Evolutionary conservation across 1,140 invertebrate species (phyloP).

Genomic region (Diorhabda carinulata): DNA sequence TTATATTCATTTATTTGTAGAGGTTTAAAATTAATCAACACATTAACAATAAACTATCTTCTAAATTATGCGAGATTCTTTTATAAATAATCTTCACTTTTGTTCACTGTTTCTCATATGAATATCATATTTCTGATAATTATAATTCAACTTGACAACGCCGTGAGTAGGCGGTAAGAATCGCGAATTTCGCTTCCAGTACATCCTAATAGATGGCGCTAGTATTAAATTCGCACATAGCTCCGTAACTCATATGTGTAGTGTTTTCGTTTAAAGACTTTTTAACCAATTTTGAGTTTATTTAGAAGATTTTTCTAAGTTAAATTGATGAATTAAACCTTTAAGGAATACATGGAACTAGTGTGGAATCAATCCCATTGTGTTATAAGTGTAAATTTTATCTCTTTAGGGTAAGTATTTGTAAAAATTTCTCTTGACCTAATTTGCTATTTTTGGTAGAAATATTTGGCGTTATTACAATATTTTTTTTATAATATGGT

Average conservation of each 20-base stretch:
- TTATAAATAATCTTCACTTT: too few relatives aligned
- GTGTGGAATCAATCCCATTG: not conserved
- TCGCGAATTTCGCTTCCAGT: constrained; percentile 8
- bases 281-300: constrained; percentile 7
- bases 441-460: constrained; percentile 19
- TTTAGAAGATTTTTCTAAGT: not conserved
- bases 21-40: too few relatives aligned
- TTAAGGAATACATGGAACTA: not conserved
- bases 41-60: too few relatives aligned
- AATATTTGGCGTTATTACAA: constrained; percentile 11
- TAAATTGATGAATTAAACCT: not conserved
- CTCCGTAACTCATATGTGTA: constrained; percentile 2
- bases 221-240: constrained; percentile 17
- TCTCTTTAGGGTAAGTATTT: constrained; percentile 11
- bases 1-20: too few relatives aligned
- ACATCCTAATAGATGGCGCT: constrained; percentile 7
- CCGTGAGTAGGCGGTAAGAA: not conserved
- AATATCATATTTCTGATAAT: too few relatives aligned
- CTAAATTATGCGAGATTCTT: too few relatives aligned
- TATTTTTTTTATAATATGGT: constrained; percentile 3
- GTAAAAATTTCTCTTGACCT: constrained; percentile 13
- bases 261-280: constrained; percentile 4
- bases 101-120: too few relatives aligned
- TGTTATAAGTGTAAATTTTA: not conserved
- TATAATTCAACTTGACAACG: not conserved